These are phyloP conservation scores for Charina bottae DNA, from an alignment of 2,113 vertebrate genomes.

Conservation along the genomic window DNA sequence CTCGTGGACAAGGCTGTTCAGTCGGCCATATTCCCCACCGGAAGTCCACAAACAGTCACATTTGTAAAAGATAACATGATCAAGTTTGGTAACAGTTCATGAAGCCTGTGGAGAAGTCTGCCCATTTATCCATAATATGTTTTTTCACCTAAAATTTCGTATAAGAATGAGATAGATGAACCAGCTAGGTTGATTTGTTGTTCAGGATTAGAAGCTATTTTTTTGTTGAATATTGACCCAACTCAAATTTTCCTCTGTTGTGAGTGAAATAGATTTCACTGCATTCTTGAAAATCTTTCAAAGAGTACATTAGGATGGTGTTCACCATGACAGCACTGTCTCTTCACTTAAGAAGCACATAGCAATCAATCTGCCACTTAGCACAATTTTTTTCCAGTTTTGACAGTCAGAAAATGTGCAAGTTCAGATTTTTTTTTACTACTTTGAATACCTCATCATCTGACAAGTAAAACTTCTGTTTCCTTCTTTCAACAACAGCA, in stretches of 20 bases:
- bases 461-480: slow-evolving; percentile 49
- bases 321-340: slow-evolving; percentile 50
- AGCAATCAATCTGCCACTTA: slow-evolving; percentile 4
- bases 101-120: background rate
- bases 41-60: background rate
- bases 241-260: background rate
- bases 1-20: no score
- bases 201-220: background rate
- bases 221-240: background rate
- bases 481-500: slow-evolving; percentile 16
- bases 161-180: background rate
- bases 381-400: background rate
- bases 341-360: background rate
- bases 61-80: background rate
- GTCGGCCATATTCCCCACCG: no score
- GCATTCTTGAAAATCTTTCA: slow-evolving; percentile 38
- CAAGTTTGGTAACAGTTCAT: background rate
- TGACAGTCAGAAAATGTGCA: background rate
- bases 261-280: background rate
- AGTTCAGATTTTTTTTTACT: background rate
- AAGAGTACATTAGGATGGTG: slow-evolving; percentile 32
- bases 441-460: slow-evolving; percentile 32
- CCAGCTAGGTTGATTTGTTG: background rate
- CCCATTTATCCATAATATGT: background rate
- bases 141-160: background rate